Conservation (phyloP, 2,888 invertebrate species). For the Agriopis aurantiaria region DNA sequence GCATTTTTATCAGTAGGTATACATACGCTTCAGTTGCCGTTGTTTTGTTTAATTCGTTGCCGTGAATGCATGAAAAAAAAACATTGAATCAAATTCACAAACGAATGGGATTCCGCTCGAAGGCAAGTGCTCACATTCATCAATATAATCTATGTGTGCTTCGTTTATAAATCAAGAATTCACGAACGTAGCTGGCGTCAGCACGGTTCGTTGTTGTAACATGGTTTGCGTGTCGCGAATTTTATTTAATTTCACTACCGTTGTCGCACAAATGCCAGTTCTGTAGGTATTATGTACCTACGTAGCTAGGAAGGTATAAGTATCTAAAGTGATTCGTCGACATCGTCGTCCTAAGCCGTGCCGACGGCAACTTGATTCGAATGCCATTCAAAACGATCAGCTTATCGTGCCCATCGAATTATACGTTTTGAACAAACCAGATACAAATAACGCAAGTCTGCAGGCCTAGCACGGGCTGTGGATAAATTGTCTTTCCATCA, state of each 20-base stretch:
- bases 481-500: no score
- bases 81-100: slow-evolving; percentile 7
- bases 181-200: slow-evolving; percentile 44
- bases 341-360: slow-evolving; percentile 48
- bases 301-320: slow-evolving; percentile 45
- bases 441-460: slow-evolving; percentile 49
- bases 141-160: slow-evolving; percentile 34
- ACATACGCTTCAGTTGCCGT: background rate
- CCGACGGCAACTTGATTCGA: slow-evolving; percentile 62
- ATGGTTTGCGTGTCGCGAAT: slow-evolving; percentile 56
- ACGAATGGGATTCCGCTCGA: slow-evolving; percentile 5
- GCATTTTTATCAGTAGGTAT: slow-evolving; percentile 3
- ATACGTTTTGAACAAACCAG: slow-evolving; percentile 49
- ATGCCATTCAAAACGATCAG: slow-evolving; percentile 56
- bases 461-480: no score
- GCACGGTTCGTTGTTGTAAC: slow-evolving; percentile 42
- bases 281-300: slow-evolving; percentile 57
- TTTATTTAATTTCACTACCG: slow-evolving; percentile 32
- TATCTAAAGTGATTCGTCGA: slow-evolving; percentile 52
- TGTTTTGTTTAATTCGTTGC: background rate
- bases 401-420: slow-evolving; percentile 56
- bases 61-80: slow-evolving; percentile 6
- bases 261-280: slow-evolving; percentile 37
- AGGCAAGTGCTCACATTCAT: slow-evolving; percentile 21
- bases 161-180: slow-evolving; percentile 39